phyloP scores from a whole-genome alignment of 2,113 vertebrate genomes.

The Etia nguti region DNA sequence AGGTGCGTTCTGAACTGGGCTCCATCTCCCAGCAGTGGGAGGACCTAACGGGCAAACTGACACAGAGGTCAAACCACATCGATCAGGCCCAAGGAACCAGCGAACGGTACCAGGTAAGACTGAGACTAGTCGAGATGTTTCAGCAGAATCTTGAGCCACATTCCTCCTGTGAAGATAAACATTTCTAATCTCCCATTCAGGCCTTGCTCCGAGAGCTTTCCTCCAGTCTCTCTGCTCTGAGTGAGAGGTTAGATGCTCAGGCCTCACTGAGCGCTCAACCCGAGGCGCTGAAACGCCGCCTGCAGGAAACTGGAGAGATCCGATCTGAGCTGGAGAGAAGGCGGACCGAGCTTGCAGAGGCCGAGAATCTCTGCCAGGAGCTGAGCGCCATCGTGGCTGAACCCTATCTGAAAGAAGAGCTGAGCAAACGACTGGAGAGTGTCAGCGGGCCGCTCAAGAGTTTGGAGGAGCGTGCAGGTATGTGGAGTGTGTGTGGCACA shows the following conservation, averaged over 20 bases:
- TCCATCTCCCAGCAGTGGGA: slow-evolving; percentile 87
- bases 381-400: slow-evolving; percentile 89
- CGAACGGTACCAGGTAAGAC: slow-evolving; percentile 78
- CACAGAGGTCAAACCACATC: slow-evolving; percentile 84
- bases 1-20: slow-evolving; percentile 82
- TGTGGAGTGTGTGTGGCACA: neutral
- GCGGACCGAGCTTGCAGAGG: slow-evolving; percentile 78
- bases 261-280: slow-evolving; percentile 87
- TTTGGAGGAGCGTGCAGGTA: slow-evolving; percentile 92
- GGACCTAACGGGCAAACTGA: slow-evolving; percentile 80
- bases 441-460: slow-evolving; percentile 86
- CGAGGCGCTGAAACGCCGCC: slow-evolving; percentile 85
- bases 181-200: neutral
- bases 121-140: neutral
- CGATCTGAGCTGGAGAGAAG: slow-evolving; percentile 87
- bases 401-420: slow-evolving; percentile 92
- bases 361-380: slow-evolving; percentile 82
- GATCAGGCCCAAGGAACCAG: slow-evolving; percentile 90
- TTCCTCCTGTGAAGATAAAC: neutral
- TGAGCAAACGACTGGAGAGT: slow-evolving; percentile 86
- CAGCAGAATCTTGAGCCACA: neutral
- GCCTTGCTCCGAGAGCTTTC: slow-evolving; percentile 82
- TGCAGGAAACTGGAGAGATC: slow-evolving; percentile 93
- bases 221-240: slow-evolving; percentile 77
- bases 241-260: slow-evolving; percentile 82